These are phyloP conservation scores for Dicycla oo DNA, from an alignment of 2,888 invertebrate genomes.

Conservation along the genomic window DNA sequence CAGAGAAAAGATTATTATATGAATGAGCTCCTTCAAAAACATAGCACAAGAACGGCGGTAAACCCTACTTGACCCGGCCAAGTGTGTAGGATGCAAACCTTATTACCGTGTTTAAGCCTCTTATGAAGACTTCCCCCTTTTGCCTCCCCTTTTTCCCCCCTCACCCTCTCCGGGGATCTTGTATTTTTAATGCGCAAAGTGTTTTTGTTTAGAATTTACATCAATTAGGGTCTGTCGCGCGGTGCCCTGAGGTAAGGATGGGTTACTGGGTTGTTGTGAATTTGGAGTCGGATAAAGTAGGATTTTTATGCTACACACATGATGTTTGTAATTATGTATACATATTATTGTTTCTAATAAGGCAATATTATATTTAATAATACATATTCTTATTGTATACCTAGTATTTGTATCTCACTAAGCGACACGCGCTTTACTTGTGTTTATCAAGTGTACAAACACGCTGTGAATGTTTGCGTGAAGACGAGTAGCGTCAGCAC, in stretches of 20 bases:
- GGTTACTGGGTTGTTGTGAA: conserved; percentile 7
- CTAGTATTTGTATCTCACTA: no score
- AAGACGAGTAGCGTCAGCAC: no score
- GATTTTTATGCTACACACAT: no score
- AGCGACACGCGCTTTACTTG: no score
- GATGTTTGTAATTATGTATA: no score
- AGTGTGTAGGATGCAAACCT: conserved; percentile 83
- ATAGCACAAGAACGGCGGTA: conserved; percentile 63
- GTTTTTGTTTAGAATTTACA: conserved; percentile 68
- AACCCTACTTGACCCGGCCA: conserved; percentile 83
- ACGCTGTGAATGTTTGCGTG: no score
- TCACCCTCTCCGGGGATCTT: conserved; percentile 51
- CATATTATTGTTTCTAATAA: no score
- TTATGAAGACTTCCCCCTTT: conserved; percentile 74
- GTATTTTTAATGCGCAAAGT: conserved; percentile 66
- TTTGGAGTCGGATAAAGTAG: conserved; percentile 11
- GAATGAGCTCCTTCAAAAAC: conserved; percentile 41
- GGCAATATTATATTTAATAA: no score
- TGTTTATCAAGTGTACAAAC: no score
- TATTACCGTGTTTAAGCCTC: conserved; percentile 86
- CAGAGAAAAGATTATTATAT: conserved; percentile 30
- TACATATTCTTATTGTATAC: no score
- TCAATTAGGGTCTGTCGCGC: conserved; percentile 54
- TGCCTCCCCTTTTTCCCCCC: conserved; percentile 16
- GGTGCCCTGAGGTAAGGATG: conserved; percentile 25